These are phyloP conservation scores for Cryptoblepharus egeriae DNA, from an alignment of 2,797 vertebrate species.

Conservation along the genomic window DNA sequence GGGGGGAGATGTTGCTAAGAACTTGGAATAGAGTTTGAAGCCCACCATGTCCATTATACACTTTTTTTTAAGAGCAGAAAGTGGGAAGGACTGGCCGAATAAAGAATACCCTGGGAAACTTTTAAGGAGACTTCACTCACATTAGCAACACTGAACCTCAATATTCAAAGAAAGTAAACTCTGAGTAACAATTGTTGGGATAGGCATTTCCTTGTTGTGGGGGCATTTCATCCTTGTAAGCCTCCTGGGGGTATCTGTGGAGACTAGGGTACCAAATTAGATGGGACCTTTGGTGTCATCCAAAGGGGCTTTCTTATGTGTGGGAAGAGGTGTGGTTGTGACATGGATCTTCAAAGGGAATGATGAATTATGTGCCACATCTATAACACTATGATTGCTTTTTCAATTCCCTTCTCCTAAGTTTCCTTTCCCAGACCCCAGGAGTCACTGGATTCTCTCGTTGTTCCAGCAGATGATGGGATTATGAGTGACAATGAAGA, in stretches of 20 bases:
- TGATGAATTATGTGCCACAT: not conserved
- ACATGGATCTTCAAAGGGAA: not conserved
- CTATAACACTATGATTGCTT: not conserved
- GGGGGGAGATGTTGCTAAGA: not conserved
- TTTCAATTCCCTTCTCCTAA: conserved; percentile 35
- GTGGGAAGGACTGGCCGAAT: not conserved
- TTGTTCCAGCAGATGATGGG: not conserved
- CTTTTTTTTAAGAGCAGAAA: not conserved
- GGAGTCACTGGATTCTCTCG: conserved; percentile 41
- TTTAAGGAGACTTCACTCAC: not conserved
- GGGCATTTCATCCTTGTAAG: not conserved
- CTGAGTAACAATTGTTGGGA: not conserved
- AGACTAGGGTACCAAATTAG: not conserved
- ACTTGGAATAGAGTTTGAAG: not conserved
- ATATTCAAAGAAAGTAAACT: not conserved
- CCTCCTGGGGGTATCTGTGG: not conserved
- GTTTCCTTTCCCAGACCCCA: conserved; percentile 35
- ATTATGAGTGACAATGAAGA: conserved; percentile 22
- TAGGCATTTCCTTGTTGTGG: not conserved
- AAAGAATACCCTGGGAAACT: not conserved
- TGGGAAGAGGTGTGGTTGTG: not conserved
- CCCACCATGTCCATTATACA: not conserved
- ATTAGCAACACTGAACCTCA: not conserved
- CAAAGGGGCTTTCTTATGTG: not conserved
- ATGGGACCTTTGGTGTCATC: not conserved